Evolutionary conservation across 2,888 invertebrate species (phyloP).

Genomic region (Acholoe squamosa): DNA sequence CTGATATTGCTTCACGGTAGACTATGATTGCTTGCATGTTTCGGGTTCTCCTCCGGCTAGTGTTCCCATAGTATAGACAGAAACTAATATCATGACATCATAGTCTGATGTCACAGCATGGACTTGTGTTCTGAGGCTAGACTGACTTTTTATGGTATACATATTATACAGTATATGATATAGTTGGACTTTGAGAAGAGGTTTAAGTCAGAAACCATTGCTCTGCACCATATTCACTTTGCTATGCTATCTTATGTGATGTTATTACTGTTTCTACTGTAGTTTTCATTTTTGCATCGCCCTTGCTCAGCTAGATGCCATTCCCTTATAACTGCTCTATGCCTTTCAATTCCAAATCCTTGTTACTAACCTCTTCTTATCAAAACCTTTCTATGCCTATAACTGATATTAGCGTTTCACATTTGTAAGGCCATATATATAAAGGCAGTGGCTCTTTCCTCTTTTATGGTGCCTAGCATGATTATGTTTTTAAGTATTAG

Average conservation of each 20-base stretch:
- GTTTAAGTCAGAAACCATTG: background rate
- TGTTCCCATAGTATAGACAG: constrained; percentile 6
- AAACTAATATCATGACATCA: constrained; percentile 2
- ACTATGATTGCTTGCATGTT: constrained; percentile 38
- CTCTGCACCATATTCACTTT: constrained; percentile 40
- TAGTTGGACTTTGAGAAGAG: constrained; percentile 1
- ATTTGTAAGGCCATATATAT: constrained; percentile 1
- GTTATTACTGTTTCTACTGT: constrained; percentile 26
- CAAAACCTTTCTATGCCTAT: constrained; percentile 10
- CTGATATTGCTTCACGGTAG: constrained; percentile 36
- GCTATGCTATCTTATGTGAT: constrained; percentile 26
- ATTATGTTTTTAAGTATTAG: background rate
- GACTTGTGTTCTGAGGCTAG: constrained; percentile 11
- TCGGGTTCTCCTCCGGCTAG: background rate
- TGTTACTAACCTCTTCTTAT: constrained; percentile 12
- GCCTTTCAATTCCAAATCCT: constrained; percentile 16
- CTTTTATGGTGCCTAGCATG: background rate
- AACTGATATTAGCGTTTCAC: constrained; percentile 13
- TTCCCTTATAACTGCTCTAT: constrained; percentile 13
- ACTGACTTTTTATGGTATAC: background rate
- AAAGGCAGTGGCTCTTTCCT: background rate
- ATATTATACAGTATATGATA: background rate
- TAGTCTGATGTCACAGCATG: constrained; percentile 49
- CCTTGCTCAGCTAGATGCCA: background rate
- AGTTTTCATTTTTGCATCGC: constrained; percentile 11